A percentile compares a stretch with the other conserved stretches of the same genome.
Evolutionary conservation across 2,797 vertebrate species (phyloP).

Genomic region (Onychomys leucogaster): DNA sequence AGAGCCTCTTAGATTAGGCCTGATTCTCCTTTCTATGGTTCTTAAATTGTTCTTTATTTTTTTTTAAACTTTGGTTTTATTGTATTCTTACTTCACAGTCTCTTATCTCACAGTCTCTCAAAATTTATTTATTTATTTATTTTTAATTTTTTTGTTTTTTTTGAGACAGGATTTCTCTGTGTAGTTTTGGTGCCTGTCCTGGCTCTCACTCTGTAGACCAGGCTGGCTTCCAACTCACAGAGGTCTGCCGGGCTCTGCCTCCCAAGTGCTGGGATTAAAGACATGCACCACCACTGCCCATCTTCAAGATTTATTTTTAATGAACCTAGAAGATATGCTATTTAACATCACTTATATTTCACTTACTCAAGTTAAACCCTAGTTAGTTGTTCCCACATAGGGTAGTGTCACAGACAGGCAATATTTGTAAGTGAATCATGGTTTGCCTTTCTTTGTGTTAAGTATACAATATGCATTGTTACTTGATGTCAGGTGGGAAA

Average conservation of each 20-base stretch:
- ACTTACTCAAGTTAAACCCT: slow-evolving; percentile 17
- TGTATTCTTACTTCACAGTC: neutral
- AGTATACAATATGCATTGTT: neutral
- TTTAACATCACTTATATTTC: neutral
- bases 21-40: neutral
- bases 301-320: slow-evolving; percentile 33
- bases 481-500: slow-evolving; percentile 45
- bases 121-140: neutral
- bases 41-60: neutral
- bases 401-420: neutral
- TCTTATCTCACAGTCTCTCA: neutral
- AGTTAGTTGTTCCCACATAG: slow-evolving; percentile 12
- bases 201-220: too few relatives aligned
- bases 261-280: too few relatives aligned
- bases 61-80: neutral
- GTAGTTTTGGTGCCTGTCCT: too few relatives aligned
- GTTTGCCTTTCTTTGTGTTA: neutral
- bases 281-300: too few relatives aligned
- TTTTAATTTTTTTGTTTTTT: neutral
- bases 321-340: neutral
- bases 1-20: neutral
- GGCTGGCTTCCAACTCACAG: too few relatives aligned
- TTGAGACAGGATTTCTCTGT: too few relatives aligned
- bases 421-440: neutral
- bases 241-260: too few relatives aligned